A percentile compares a stretch with the other conserved stretches of the same genome.
Conservation (phyloP, 1,140 invertebrate species). For the Pseudomyrmex sp. region DNA sequence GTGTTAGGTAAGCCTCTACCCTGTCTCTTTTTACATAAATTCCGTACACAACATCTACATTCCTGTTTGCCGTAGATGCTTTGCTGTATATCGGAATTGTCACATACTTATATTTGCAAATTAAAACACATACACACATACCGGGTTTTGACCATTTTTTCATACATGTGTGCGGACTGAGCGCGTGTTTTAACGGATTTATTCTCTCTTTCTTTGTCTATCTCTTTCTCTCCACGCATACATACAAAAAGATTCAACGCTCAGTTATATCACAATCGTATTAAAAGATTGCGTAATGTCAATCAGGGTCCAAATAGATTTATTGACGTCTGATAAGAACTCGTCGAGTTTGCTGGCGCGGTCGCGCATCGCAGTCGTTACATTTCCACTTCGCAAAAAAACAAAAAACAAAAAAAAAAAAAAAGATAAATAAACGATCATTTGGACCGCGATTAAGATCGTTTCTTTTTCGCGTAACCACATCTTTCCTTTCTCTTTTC, state of each 20-base stretch:
- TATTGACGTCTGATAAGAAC: slow-evolving; percentile 23
- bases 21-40: too few relatives aligned
- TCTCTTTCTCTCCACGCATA: slow-evolving; percentile 2
- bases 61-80: too few relatives aligned
- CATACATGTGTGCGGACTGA: slow-evolving; percentile 1
- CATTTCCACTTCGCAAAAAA: too few relatives aligned
- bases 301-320: slow-evolving; percentile 74
- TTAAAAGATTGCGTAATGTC: slow-evolving; percentile 58
- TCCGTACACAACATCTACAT: too few relatives aligned
- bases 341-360: slow-evolving; percentile 3
- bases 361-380: neutral
- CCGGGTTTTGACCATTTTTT: slow-evolving; percentile 7
- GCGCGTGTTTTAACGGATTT: slow-evolving; percentile 25
- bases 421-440: slow-evolving; percentile 47
- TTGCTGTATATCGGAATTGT: too few relatives aligned
- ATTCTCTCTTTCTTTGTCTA: slow-evolving; percentile 5
- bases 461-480: slow-evolving; percentile 21
- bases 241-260: slow-evolving; percentile 66
- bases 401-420: too few relatives aligned
- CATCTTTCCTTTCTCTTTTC: slow-evolving; percentile 12
- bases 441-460: slow-evolving; percentile 76
- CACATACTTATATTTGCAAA: too few relatives aligned
- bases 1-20: too few relatives aligned
- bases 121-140: slow-evolving; percentile 9
- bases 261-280: slow-evolving; percentile 59